Conservation (phyloP, 2,888 invertebrate species). For the Stenurella melanura region DNA sequence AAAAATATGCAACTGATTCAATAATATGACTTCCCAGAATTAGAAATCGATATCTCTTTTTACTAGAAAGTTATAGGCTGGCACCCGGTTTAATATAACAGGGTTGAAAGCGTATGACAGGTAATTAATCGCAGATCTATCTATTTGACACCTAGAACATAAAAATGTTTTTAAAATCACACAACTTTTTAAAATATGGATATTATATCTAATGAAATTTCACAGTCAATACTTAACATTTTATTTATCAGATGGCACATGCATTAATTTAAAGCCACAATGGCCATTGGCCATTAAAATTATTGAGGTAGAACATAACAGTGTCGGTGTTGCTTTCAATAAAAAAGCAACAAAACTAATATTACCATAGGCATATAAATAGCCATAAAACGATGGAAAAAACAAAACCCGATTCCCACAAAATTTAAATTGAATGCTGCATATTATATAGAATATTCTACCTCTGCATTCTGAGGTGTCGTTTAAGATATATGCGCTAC, state of each 20-base stretch:
- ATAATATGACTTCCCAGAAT: too few relatives aligned
- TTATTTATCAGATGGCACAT: constrained; percentile 56
- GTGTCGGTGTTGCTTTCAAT: constrained; percentile 61
- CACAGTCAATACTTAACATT: constrained; percentile 50
- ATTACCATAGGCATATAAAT: constrained; percentile 71
- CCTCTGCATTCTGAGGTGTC: constrained; percentile 69
- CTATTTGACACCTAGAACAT: not conserved
- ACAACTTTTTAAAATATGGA: not conserved
- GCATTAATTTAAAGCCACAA: constrained; percentile 57
- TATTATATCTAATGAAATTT: constrained; percentile 45
- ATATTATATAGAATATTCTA: constrained; percentile 71
- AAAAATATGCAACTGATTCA: too few relatives aligned
- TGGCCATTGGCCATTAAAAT: constrained; percentile 64
- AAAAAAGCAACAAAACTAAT: constrained; percentile 65
- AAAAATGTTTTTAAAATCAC: not conserved
- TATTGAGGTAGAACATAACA: constrained; percentile 63
- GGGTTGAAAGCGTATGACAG: too few relatives aligned
- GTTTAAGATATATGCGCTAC: constrained; percentile 69
- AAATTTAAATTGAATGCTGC: constrained; percentile 71
- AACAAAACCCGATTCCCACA: constrained; percentile 69
- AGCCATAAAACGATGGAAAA: constrained; percentile 69
- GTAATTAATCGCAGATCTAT: not conserved
- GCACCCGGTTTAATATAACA: too few relatives aligned
- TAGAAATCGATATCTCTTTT: too few relatives aligned
- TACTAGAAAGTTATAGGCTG: too few relatives aligned